phyloP scores from a whole-genome alignment of 53 echinoderm and acorn worm genomes.

The Actinopyga echinites region DNA sequence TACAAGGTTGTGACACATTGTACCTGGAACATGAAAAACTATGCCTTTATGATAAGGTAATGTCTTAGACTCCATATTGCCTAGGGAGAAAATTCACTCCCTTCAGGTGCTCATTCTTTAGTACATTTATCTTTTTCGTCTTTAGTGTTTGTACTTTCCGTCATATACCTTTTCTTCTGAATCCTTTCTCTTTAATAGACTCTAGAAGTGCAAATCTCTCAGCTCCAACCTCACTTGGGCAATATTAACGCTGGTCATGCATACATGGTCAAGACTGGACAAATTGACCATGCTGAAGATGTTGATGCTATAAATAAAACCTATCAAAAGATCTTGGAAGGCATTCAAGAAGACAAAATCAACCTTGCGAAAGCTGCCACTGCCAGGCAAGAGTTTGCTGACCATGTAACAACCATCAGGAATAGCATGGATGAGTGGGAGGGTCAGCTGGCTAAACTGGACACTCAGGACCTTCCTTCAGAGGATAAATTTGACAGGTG shows the following conservation, averaged over 20 bases:
- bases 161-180: not conserved
- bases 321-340: conserved; percentile 61
- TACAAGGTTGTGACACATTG: no score
- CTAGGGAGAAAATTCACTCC: no score
- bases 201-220: conserved; percentile 58
- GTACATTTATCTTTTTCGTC: no score
- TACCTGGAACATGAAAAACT: no score
- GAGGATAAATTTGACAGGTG: conserved; percentile 78
- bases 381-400: conserved; percentile 57
- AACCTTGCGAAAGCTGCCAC: conserved; percentile 58
- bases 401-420: conserved; percentile 51
- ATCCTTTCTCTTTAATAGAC: conserved; percentile 50
- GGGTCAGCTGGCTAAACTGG: conserved; percentile 51
- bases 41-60: no score
- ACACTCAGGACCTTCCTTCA: conserved; percentile 64
- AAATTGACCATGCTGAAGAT: conserved; percentile 72
- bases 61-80: no score
- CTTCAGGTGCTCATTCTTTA: no score
- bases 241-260: conserved; percentile 49
- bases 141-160: no score
- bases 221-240: conserved; percentile 68
- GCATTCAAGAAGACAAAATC: conserved; percentile 20
- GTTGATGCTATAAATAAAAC: conserved; percentile 62
- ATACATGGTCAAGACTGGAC: conserved; percentile 69
- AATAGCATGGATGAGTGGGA: conserved; percentile 71